phyloP scores from a whole-genome alignment of 2,113 vertebrate genomes.

The Pygathrix nemaeus region DNA sequence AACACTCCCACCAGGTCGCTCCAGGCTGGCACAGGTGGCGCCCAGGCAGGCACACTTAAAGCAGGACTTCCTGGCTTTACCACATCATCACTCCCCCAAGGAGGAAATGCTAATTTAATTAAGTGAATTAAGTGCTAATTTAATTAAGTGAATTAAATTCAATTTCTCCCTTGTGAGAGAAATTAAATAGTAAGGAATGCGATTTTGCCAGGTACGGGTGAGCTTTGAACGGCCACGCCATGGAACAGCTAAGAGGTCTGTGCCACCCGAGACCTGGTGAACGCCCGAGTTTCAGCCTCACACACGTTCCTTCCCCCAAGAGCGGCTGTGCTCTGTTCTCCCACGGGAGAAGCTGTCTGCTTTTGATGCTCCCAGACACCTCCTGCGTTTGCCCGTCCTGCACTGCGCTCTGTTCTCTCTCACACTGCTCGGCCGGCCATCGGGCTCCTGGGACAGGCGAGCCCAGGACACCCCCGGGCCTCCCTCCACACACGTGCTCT shows the following conservation, averaged over 20 bases:
- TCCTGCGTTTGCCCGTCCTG: background rate
- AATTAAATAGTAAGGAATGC: background rate
- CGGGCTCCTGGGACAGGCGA: background rate
- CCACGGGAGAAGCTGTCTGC: too few relatives aligned
- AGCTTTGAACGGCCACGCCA: background rate
- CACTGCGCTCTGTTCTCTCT: background rate
- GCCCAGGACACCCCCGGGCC: background rate
- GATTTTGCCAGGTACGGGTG: rapidly evolving
- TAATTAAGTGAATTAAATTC: background rate
- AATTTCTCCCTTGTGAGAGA: background rate
- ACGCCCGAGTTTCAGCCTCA: background rate
- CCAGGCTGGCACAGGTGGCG: background rate
- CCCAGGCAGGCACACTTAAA: rapidly evolving
- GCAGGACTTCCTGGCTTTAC: background rate
- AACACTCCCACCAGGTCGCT: background rate
- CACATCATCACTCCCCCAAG: background rate
- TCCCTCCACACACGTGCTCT: too few relatives aligned
- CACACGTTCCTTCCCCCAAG: rapidly evolving
- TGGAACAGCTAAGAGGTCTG: background rate
- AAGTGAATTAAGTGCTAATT: background rate
- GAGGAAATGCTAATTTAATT: background rate
- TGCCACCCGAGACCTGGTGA: background rate
- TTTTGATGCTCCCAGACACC: too few relatives aligned
- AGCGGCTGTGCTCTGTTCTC: background rate
- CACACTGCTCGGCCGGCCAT: background rate